These are phyloP conservation scores for Tadarida brasiliensis DNA, from an alignment of 2,797 vertebrate genomes.

Conservation along the genomic window DNA sequence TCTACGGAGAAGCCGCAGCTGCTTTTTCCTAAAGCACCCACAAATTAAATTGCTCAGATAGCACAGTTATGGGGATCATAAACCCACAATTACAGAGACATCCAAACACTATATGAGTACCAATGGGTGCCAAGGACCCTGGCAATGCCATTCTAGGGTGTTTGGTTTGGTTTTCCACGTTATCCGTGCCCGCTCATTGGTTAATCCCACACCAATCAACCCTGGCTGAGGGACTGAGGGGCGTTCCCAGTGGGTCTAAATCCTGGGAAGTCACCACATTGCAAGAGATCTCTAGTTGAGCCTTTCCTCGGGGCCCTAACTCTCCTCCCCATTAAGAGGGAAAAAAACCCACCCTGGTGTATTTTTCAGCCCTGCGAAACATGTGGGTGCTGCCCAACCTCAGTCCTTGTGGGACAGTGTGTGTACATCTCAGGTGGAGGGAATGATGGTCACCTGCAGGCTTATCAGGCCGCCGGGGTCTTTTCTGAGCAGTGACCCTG, in stretches of 20 bases:
- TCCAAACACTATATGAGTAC: neutral
- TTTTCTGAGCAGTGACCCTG: neutral
- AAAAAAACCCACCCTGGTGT: neutral
- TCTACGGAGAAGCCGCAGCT: neutral
- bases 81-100: neutral
- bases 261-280: neutral
- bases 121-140: neutral
- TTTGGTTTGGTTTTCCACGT: neutral
- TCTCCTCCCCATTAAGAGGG: neutral
- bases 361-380: neutral
- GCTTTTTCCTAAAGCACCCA: neutral
- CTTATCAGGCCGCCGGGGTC: neutral
- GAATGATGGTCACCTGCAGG: neutral
- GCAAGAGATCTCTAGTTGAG: neutral
- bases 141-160: neutral
- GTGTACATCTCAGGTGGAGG: neutral
- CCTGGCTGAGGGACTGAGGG: neutral
- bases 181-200: neutral
- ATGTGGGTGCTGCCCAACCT: too few relatives aligned
- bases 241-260: neutral
- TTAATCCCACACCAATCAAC: neutral
- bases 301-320: neutral
- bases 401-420: fast-evolving
- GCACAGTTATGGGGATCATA: neutral
- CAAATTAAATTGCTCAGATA: neutral